Conservation (phyloP, 1,140 invertebrate species). For the Phenacoccus solenopsis region DNA sequence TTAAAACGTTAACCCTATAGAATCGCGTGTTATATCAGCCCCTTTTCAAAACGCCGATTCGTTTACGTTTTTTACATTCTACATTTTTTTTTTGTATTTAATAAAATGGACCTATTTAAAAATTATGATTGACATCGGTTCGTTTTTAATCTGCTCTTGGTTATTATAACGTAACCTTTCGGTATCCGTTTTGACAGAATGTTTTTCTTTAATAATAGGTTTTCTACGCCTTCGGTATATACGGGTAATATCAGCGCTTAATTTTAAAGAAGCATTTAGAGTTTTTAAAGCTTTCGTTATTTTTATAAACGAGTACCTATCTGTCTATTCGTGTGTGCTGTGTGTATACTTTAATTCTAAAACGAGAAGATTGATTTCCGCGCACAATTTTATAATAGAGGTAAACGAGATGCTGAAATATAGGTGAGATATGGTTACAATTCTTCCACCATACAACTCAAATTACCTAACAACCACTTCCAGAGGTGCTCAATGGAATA, state of each 20-base stretch:
- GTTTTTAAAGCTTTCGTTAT: no score
- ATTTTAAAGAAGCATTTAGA: no score
- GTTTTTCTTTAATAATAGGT: not conserved
- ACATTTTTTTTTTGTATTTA: not conserved
- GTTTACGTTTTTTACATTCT: not conserved
- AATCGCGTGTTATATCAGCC: not conserved
- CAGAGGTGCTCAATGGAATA: no score
- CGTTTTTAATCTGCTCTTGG: not conserved
- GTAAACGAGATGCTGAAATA: no score
- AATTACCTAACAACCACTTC: no score
- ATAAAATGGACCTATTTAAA: not conserved
- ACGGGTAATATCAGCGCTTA: not conserved
- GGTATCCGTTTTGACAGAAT: not conserved
- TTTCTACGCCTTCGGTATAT: no score
- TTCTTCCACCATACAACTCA: no score
- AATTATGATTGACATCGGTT: not conserved
- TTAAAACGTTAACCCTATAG: not conserved
- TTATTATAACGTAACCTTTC: not conserved
- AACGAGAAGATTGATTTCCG: no score
- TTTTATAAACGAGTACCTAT: not conserved
- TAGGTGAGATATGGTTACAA: no score
- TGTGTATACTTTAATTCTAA: no score
- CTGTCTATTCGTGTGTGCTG: no score
- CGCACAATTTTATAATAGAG: no score
- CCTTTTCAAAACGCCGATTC: not conserved